phyloP scores from a whole-genome alignment of 2,888 invertebrate genomes.

The Mesoligia furuncula region DNA sequence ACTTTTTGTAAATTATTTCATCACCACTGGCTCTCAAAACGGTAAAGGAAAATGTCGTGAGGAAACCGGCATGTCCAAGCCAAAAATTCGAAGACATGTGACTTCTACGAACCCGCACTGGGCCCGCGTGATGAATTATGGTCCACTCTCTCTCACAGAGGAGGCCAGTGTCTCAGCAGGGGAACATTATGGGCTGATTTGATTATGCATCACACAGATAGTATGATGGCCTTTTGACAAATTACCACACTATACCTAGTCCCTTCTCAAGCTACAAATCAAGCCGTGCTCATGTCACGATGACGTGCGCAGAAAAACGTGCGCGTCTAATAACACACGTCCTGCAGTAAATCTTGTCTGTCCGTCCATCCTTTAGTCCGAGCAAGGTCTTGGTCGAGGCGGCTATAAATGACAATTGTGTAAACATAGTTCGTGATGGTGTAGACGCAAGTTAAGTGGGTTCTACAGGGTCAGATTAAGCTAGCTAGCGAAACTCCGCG shows the following conservation, averaged over 20 bases:
- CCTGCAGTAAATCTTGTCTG: conserved; percentile 63
- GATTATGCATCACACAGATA: neutral
- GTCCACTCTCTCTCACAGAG: too few species aligned
- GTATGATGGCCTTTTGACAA: neutral
- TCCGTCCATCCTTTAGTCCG: conserved; percentile 35
- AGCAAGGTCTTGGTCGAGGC: conserved; percentile 57
- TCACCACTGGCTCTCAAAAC: too few species aligned
- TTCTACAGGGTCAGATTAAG: neutral
- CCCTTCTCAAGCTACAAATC: conserved; percentile 11
- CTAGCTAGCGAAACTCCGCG: neutral
- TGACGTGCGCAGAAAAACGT: conserved; percentile 22
- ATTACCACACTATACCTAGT: neutral
- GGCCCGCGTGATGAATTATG: too few species aligned
- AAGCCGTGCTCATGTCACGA: neutral
- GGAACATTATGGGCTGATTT: too few species aligned
- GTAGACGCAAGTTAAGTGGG: neutral
- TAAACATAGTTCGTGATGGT: neutral
- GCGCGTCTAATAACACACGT: conserved; percentile 58
- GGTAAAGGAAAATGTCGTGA: too few species aligned
- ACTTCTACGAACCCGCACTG: too few species aligned
- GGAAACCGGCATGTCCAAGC: too few species aligned
- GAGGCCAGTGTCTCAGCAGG: too few species aligned
- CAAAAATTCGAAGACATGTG: too few species aligned
- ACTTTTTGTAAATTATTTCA: too few species aligned
- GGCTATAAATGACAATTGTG: neutral